Evolutionary conservation across 2,888 invertebrate genomes (phyloP).

Genomic region (Noctuana brunneofusca): DNA sequence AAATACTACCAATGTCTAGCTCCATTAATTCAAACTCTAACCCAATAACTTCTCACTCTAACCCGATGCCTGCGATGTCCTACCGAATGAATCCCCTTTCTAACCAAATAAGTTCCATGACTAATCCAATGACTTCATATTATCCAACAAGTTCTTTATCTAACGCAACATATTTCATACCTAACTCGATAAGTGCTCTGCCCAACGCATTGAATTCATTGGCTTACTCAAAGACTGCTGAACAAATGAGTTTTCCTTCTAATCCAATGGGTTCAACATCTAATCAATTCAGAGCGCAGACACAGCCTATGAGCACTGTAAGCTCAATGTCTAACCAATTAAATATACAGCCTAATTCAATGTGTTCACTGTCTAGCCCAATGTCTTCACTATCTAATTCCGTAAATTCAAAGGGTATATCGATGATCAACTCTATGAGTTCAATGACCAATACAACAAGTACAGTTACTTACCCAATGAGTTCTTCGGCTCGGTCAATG

Average conservation of each 20-base stretch:
- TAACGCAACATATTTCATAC: neutral
- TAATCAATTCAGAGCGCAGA: neutral
- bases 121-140: neutral
- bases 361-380: neutral
- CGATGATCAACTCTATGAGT: neutral
- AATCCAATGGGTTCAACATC: neutral
- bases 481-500: neutral
- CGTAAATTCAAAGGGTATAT: neutral
- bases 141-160: neutral
- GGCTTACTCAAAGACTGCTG: neutral
- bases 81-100: conserved; percentile 7
- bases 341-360: neutral
- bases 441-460: neutral
- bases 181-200: neutral
- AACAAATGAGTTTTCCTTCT: neutral
- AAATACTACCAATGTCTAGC: neutral
- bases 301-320: neutral
- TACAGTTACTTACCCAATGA: conserved; percentile 1
- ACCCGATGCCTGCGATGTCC: neutral
- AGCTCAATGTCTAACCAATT: neutral
- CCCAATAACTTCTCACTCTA: neutral
- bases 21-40: conserved; percentile 6
- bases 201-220: conserved; percentile 4
- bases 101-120: neutral
- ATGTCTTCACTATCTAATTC: conserved; percentile 2